Evolutionary conservation across 2,113 vertebrate species (phyloP), one percentile per base, ranked within the genome.

Genomic region (Dipodomys stephensi): DNA sequence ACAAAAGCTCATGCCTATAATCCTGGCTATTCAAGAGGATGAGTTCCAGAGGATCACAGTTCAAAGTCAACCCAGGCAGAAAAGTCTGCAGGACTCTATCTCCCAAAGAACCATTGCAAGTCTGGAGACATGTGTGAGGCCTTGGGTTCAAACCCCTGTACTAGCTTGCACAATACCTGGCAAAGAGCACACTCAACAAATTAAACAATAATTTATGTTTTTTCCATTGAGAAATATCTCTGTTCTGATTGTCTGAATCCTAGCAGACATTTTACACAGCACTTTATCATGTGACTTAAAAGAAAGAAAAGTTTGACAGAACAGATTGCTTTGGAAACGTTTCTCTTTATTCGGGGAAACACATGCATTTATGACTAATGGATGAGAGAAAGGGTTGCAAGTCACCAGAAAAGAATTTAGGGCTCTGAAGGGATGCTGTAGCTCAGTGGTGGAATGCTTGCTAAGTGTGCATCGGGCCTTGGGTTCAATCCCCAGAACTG

Each of bases 181-280:
- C 49, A 76, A 78, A 67, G 23, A 9, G n/a, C 11, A 1, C 2
- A 2, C 6, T n/a, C 32, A 22, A 57, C 57, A 67, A 87, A 94
- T 67, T 23, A 81, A 64, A 78, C 12, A 49, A 16, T 62, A 13
- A 88, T 76, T 62, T 76, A 62, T 83, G 39, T 72, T 68, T 49
- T 64, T 44, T 32, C 81, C 88, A 22, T 27, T 62, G 30, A 44
- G 69, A 85, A 94, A 85, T 5, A 22, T 44, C 3, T 16, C 22
- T 68, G 67, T 65, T 80, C 62, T 53, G 46, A 84, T 28, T 69
- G 65, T 85, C 82, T 90, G 88, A 90, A 67, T 93, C 85, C 88
- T 30, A 35, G 22, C 74, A 68, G 78, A 44, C 49, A 28, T 46
- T 84, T 87, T 18, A 84, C 82, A 87, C 30, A 89, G 6, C 28